Evolutionary conservation across 2,888 invertebrate genomes (phyloP).

Genomic region (Drosophila austrosaltans): DNA sequence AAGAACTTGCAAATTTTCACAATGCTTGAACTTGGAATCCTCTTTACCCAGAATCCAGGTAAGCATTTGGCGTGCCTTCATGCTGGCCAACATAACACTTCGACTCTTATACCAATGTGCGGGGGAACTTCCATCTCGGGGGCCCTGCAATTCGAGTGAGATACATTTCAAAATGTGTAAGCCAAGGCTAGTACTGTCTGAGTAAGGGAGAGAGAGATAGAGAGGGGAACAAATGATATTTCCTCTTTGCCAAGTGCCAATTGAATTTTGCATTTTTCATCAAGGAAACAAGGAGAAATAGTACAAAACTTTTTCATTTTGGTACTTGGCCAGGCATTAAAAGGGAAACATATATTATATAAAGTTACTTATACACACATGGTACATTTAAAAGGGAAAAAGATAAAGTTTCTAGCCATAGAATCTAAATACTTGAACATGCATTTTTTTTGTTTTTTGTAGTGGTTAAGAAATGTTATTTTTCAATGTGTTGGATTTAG

Average conservation of each 20-base stretch:
- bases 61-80: slow-evolving; percentile 95
- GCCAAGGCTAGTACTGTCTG: neutral
- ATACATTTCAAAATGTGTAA: neutral
- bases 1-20: slow-evolving; percentile 94
- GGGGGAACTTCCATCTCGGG: slow-evolving; percentile 84
- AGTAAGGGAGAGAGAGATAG: neutral
- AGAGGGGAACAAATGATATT: neutral
- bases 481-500: slow-evolving; percentile 3
- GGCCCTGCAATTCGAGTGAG: slow-evolving; percentile 73
- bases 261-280: slow-evolving; percentile 44
- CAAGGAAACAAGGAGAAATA: slow-evolving; percentile 25
- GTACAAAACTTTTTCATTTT: slow-evolving; percentile 14
- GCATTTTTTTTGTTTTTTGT: neutral
- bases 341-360: slow-evolving; percentile 22
- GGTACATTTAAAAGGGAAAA: neutral
- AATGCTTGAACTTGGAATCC: slow-evolving; percentile 95
- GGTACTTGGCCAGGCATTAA: slow-evolving; percentile 36
- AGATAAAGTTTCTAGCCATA: neutral
- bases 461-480: slow-evolving; percentile 2
- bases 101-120: slow-evolving; percentile 93
- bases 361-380: slow-evolving; percentile 27
- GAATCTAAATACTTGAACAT: neutral
- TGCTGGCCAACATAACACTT: slow-evolving; percentile 92
- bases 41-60: slow-evolving; percentile 96
- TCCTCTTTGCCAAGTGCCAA: slow-evolving; percentile 39